These are phyloP conservation scores for Julus scanicus DNA, from an alignment of 2,888 invertebrate species.

Conservation along the genomic window DNA sequence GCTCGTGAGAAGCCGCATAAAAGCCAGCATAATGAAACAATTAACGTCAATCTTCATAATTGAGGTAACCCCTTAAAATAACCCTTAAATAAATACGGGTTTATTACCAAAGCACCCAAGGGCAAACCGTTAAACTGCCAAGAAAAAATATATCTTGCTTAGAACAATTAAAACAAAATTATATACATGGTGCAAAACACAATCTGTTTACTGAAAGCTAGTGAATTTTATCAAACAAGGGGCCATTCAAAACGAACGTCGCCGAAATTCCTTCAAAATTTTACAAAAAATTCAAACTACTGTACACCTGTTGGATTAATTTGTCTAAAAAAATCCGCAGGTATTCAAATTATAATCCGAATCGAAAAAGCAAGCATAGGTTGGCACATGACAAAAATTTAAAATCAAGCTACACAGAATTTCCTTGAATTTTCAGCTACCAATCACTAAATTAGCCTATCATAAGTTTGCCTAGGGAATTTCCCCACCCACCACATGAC, in stretches of 20 bases:
- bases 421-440: background rate
- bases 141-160: background rate
- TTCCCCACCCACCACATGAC: background rate
- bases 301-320: background rate
- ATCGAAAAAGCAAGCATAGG: background rate
- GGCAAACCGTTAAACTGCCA: background rate
- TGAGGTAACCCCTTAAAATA: background rate
- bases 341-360: background rate
- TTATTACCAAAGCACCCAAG: slow-evolving; percentile 3
- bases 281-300: no score
- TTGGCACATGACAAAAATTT: background rate
- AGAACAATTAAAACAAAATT: background rate
- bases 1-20: background rate
- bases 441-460: no score
- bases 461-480: no score
- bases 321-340: background rate
- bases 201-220: background rate
- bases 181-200: background rate
- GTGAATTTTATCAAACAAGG: no score
- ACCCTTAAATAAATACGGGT: slow-evolving; percentile 23
- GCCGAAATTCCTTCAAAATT: no score
- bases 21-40: background rate
- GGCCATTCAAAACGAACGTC: no score
- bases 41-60: slow-evolving; percentile 26
- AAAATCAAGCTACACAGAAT: background rate